phyloP scores from a whole-genome alignment of 2,113 vertebrate genomes.

The Varanus komodoensis region DNA sequence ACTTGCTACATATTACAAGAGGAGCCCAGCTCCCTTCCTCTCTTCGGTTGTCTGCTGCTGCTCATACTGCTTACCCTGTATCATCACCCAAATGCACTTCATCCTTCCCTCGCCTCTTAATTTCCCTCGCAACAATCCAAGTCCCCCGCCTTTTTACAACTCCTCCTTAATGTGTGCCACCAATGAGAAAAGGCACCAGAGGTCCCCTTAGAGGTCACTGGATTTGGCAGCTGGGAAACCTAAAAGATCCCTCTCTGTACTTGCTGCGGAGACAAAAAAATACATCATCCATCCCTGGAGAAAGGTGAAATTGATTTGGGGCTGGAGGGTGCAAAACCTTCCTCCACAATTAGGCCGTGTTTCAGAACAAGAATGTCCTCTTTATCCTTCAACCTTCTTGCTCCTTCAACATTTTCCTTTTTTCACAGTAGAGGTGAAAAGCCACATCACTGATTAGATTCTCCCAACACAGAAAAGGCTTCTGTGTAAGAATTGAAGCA shows the following conservation, averaged over 20 bases:
- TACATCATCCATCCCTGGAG: slow-evolving; percentile 33
- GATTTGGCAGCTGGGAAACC: slow-evolving; percentile 20
- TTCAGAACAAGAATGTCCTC: background rate
- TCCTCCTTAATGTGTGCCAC: background rate
- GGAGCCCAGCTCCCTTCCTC: background rate
- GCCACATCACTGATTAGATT: background rate
- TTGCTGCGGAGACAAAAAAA: slow-evolving; percentile 19
- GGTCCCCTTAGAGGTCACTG: slow-evolving; percentile 19
- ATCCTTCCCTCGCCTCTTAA: background rate
- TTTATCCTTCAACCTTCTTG: slow-evolving; percentile 9
- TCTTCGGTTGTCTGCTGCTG: background rate
- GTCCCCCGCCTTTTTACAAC: background rate
- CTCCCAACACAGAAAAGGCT: background rate
- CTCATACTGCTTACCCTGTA: background rate
- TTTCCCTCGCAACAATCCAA: slow-evolving; percentile 5
- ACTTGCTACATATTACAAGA: background rate
- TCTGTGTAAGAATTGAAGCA: background rate
- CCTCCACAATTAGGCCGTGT: background rate
- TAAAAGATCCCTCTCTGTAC: background rate
- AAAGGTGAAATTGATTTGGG: slow-evolving; percentile 25
- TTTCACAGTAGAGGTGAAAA: background rate
- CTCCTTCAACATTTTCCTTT: background rate
- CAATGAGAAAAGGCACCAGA: slow-evolving; percentile 4
- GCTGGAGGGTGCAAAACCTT: slow-evolving; percentile 13
- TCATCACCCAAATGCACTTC: background rate